Percentiles rank a stretch among this genome's conserved stretches.
Evolutionary conservation across 2,113 vertebrate species (phyloP).

Genomic region (Xerus inauris): DNA sequence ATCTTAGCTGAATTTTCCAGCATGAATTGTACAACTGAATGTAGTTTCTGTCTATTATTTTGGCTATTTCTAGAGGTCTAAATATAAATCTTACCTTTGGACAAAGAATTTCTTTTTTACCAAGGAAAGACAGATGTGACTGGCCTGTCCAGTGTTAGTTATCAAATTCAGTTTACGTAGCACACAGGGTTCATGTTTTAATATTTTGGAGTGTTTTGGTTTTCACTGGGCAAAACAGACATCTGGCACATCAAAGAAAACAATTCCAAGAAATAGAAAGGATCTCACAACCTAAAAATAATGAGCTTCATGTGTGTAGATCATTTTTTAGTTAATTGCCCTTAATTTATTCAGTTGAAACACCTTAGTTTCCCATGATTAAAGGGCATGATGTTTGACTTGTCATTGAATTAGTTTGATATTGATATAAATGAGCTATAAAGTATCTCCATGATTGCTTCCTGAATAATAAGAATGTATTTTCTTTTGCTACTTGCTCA

Average conservation of each 20-base stretch:
- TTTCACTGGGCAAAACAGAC: constrained; percentile 60
- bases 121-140: neutral
- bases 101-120: neutral
- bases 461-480: constrained; percentile 81
- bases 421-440: constrained; percentile 83
- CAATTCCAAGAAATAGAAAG: constrained; percentile 71
- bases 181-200: neutral
- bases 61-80: neutral
- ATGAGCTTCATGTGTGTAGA: constrained; percentile 83
- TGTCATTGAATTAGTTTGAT: constrained; percentile 85
- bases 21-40: neutral
- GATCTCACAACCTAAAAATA: constrained; percentile 83
- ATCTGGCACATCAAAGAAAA: constrained; percentile 77
- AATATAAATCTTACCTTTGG: neutral
- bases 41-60: neutral
- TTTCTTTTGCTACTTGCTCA: constrained; percentile 80
- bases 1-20: neutral
- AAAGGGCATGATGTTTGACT: constrained; percentile 83
- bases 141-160: neutral
- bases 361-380: constrained; percentile 83
- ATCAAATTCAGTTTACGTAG: neutral
- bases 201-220: constrained; percentile 46
- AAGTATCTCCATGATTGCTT: constrained; percentile 78
- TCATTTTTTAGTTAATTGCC: constrained; percentile 83
- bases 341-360: constrained; percentile 85